Evolutionary conservation across 2,888 invertebrate genomes (phyloP).

Genomic region (Zhuqinia jingwanae): DNA sequence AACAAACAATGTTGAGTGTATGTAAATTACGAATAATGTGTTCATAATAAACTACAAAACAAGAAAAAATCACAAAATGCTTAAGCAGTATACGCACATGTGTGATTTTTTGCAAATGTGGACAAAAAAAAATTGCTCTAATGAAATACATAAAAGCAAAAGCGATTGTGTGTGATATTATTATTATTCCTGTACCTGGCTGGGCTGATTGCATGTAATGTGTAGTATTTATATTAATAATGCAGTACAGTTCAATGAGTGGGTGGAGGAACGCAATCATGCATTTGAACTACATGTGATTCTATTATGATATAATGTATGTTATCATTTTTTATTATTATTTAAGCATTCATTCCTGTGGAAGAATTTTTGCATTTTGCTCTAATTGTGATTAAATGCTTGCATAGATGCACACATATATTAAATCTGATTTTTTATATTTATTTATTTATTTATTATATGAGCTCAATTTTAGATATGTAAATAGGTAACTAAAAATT

Average conservation of each 20-base stretch:
- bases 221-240: neutral
- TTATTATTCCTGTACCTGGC: neutral
- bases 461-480: slow-evolving; percentile 5
- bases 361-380: slow-evolving; percentile 19
- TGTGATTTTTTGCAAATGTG: neutral
- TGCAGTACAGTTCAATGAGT: no score
- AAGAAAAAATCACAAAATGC: no score
- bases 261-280: slow-evolving; percentile 38
- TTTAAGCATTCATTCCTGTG: slow-evolving; percentile 2
- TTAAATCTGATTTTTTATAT: slow-evolving; percentile 1
- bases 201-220: neutral
- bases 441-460: neutral
- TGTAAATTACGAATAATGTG: no score
- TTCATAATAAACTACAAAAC: no score
- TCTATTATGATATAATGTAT: neutral
- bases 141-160: slow-evolving; percentile 32
- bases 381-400: slow-evolving; percentile 41
- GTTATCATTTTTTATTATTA: neutral
- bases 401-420: neutral
- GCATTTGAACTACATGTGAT: neutral
- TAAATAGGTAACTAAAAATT: slow-evolving; percentile 19
- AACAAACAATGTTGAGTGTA: neutral
- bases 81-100: no score
- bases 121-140: neutral
- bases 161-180: neutral